Evolutionary conservation across 2,113 vertebrate genomes (phyloP).

Genomic region (Zeus faber): DNA sequence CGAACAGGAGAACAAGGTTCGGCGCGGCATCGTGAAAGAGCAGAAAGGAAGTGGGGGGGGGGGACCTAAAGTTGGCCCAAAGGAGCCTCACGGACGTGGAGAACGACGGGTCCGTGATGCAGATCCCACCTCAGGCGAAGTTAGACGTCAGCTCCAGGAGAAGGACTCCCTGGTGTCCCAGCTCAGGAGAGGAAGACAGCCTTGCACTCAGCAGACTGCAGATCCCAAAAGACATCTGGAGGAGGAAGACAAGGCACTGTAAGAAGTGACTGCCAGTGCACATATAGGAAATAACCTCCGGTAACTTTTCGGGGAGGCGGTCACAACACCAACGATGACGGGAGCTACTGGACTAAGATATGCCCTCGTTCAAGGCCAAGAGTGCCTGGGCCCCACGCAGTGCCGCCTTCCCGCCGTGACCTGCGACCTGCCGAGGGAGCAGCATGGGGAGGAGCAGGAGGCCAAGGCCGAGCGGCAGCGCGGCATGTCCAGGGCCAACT

Average conservation of each 20-base stretch:
- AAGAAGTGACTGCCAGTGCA: too few relatives aligned
- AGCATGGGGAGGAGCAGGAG: constrained; percentile 83
- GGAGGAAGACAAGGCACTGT: constrained; percentile 82
- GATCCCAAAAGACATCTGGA: constrained; percentile 86
- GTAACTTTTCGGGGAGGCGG: too few relatives aligned
- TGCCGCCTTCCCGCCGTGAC: constrained; percentile 81
- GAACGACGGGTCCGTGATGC: constrained; percentile 77
- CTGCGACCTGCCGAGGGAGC: constrained; percentile 81
- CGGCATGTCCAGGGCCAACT: constrained; percentile 81
- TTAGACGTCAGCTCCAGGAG: constrained; percentile 81
- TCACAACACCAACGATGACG: too few relatives aligned
- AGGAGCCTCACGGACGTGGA: constrained; percentile 83
- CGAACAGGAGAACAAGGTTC: constrained; percentile 83
- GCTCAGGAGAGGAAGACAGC: constrained; percentile 80
- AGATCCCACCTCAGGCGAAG: constrained; percentile 66
- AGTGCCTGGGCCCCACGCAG: constrained; percentile 78
- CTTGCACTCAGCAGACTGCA: constrained; percentile 84
- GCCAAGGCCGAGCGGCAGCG: constrained; percentile 80
- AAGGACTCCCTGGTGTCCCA: constrained; percentile 83
- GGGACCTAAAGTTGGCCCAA: constrained; percentile 78
- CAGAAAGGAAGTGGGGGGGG: constrained; percentile 82
- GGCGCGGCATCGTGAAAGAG: constrained; percentile 82
- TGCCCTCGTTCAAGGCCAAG: constrained; percentile 68
- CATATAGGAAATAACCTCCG: too few relatives aligned
- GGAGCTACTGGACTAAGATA: too few relatives aligned